phyloP scores from a whole-genome alignment of 2,888 invertebrate genomes.

The Leucoptera coffeella region DNA sequence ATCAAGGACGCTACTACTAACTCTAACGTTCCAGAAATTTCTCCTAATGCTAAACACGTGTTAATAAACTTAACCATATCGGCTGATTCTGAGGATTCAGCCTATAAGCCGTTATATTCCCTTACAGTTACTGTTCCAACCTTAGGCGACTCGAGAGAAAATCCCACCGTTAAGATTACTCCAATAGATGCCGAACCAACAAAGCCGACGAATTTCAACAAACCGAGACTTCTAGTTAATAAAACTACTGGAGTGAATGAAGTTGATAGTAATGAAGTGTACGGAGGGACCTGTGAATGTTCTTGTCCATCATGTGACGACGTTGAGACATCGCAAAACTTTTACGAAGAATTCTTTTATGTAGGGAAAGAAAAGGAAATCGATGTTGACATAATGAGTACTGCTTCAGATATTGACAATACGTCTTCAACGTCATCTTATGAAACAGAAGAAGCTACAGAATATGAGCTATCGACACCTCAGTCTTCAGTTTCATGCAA shows the following conservation, averaged over 20 bases:
- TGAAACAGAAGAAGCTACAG: constrained; percentile 12
- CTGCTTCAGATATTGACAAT: constrained; percentile 6
- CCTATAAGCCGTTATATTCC: constrained; percentile 65
- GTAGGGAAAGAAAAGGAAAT: constrained; percentile 9
- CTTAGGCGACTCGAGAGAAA: constrained; percentile 36
- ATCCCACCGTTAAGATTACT: constrained; percentile 52
- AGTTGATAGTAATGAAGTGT: constrained; percentile 15
- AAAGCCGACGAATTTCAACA: constrained; percentile 31
- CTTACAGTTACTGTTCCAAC: constrained; percentile 76
- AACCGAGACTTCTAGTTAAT: constrained; percentile 23
- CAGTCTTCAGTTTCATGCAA: background rate
- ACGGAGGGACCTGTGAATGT: constrained; percentile 68
- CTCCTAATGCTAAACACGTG: constrained; percentile 55
- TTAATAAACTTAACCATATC: constrained; percentile 79
- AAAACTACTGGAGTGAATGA: constrained; percentile 9
- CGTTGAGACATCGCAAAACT: constrained; percentile 21
- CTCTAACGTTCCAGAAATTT: constrained; percentile 21
- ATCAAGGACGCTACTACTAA: constrained; percentile 18
- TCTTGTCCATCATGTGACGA: constrained; percentile 63
- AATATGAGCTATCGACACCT: constrained; percentile 2
- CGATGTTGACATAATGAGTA: constrained; percentile 3
- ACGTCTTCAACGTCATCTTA: constrained; percentile 14
- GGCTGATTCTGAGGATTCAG: constrained; percentile 50
- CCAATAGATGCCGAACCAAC: constrained; percentile 37
- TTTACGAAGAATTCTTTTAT: constrained; percentile 28